Evolutionary conservation across 2,113 vertebrate genomes (phyloP).

Genomic region (Peromyscus polionotus): DNA sequence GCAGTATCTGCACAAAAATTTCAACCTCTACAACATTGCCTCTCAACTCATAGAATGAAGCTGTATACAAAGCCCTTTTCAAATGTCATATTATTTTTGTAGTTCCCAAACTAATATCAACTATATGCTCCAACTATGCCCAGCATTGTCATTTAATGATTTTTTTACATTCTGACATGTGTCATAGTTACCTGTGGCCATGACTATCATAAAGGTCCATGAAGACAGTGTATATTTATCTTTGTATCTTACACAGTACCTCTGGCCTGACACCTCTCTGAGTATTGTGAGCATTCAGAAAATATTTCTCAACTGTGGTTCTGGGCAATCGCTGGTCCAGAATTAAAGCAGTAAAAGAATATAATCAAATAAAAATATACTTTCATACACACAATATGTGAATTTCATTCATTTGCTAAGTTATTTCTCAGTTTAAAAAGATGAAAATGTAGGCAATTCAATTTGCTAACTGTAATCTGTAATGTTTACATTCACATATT

Average conservation of each 20-base stretch:
- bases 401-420: neutral
- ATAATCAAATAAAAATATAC: conserved; percentile 32
- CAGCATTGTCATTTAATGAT: conserved; percentile 29
- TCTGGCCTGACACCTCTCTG: neutral
- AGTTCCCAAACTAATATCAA: conserved; percentile 2
- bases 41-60: conserved; percentile 17
- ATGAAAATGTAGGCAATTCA: neutral
- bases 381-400: neutral
- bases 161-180: conserved; percentile 26
- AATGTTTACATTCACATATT: neutral
- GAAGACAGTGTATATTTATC: neutral
- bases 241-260: neutral
- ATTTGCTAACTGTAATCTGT: neutral
- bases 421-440: conserved; percentile 27
- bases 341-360: conserved; percentile 29
- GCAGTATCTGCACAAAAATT: neutral
- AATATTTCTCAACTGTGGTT: conserved; percentile 7
- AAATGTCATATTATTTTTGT: neutral
- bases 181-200: conserved; percentile 16
- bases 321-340: neutral
- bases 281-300: neutral
- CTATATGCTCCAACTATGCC: neutral
- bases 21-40: neutral
- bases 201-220: neutral
- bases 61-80: neutral